Base-by-base conservation (phyloP, 2,797 vertebrate genomes). In the Rachycentron canadum region DNA sequence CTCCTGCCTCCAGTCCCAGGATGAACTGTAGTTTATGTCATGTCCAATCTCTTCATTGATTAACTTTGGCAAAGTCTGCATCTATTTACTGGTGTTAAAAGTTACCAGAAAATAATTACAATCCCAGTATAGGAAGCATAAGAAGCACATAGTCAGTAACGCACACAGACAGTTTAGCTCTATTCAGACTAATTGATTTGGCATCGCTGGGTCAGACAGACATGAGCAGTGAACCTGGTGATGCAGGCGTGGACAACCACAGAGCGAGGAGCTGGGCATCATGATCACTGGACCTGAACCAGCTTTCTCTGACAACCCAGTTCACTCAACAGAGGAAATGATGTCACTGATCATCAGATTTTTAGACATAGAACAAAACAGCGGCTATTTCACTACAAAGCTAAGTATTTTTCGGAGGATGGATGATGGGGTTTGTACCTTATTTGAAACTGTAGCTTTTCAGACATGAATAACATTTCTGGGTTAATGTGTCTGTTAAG, bases 131-230 rank as follows among this genome's bases (percentile, higher is more conserved):
- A 65, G 38, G 58, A 38, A 32, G n/a, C 5, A 12, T 2, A 30
- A 38, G 23, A 55, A 55, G 43, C 17, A 55, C 14, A 19, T 1
- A n/a, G 21, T 66, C 30, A 25, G 30, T 62, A 5, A 76, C 5
- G 55, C 47, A 43, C 40, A 21, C 2, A 40, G 1, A 49, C 70
- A 52, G 34, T 23, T 26, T 4, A 45, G 19, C 36, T 69, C 30
- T 0, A 45, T 57, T 56, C 68, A 71, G 60, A 69, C 34, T 10
- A 78, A 73, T 43, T 41, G 65, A 75, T 76, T 30, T 75, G 76
- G 55, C 73, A 67, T 45, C 30, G 17, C 73, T 28, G 66, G 85
- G 78, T 86, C 77, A 82, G 23, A 64, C 17, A 52, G 34, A 30
- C 74, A 34, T 2, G 23, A 76, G 59, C 63, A 69, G 70, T 88